Base-by-base conservation (phyloP, 2,888 invertebrate genomes). In the Amitus sp. region DNA sequence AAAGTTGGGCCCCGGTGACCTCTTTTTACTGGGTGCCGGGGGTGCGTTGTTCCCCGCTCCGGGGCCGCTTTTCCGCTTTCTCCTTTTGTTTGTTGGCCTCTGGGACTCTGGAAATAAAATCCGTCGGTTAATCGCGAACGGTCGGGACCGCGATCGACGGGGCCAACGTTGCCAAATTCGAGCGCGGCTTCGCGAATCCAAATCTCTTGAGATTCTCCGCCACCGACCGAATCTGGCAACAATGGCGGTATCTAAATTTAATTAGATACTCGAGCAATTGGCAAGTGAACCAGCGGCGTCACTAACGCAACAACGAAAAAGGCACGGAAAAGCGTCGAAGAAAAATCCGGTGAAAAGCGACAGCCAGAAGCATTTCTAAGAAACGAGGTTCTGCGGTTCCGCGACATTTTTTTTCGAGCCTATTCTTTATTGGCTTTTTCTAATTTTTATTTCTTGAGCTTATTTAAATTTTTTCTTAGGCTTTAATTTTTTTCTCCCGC, bases 1-100 rank as follows among this genome's bases (percentile, higher is more conserved):
- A 86, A 97, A 97, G 86, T 94, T 96, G 77, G 96, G 96, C 80
- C 96, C 96, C 64, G 97, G 97, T 40, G 97, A 97, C 78, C 96
- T 87, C 81, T 97, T 96, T 88, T 97, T 96, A 85, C 94, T 94
- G 70, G 94, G 92, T 66, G 92, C 92, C 65, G 94, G 93, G 34
- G 94, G 92, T 63, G 93, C 91, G 62, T 88, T 90, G 84, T 92
- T 94, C 46, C 89, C 90, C 56, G 93, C 93, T 33, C 94, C 93
- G 7, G 94, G 93, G 69, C 90, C 88, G 73, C 95, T 95, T 56
- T 94, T 95, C 83, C 97, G 89, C 89, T 98, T 98, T 86, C 97
- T 91, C 73, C 98, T 87, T 84, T 98, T 98, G 82, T 93, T 96
- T 56, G 96, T 92, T 65, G 96, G 96, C 80, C 97, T 88, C 84